phyloP scores from a whole-genome alignment of 2,797 vertebrate genomes.

The Lerista edwardsae region DNA sequence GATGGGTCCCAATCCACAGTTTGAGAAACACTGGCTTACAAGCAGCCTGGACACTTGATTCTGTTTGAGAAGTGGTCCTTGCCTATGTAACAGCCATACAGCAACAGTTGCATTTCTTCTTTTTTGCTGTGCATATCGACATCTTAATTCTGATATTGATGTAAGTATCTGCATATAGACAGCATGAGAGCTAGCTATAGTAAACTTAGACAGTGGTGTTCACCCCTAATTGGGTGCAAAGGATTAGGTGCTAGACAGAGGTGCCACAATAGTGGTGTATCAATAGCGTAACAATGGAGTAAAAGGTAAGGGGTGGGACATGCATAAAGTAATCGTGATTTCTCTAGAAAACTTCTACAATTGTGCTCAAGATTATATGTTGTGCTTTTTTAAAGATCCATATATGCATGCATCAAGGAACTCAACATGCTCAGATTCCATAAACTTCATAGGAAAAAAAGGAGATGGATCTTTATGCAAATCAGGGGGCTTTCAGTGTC shows the following conservation, averaged over 20 bases:
- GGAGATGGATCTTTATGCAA: not conserved
- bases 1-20: no score
- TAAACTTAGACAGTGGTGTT: not conserved
- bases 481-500: not conserved
- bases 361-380: no score
- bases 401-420: not conserved
- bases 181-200: not conserved
- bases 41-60: not conserved
- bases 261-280: not conserved
- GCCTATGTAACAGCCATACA: no score
- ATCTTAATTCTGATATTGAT: not conserved
- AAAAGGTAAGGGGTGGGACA: not conserved
- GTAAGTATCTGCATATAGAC: not conserved
- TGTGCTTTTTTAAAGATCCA: not conserved
- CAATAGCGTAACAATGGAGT: not conserved
- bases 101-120: no score
- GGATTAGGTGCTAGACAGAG: no score
- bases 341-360: not conserved
- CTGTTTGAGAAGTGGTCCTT: not conserved
- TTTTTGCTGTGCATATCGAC: no score
- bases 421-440: not conserved
- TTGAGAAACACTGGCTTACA: not conserved
- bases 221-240: no score
- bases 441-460: not conserved
- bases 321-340: not conserved